A percentile compares a stretch with the other conserved stretches of the same genome.
phyloP scores from a whole-genome alignment of 2,113 vertebrate genomes.

The Centropus unirufus region DNA sequence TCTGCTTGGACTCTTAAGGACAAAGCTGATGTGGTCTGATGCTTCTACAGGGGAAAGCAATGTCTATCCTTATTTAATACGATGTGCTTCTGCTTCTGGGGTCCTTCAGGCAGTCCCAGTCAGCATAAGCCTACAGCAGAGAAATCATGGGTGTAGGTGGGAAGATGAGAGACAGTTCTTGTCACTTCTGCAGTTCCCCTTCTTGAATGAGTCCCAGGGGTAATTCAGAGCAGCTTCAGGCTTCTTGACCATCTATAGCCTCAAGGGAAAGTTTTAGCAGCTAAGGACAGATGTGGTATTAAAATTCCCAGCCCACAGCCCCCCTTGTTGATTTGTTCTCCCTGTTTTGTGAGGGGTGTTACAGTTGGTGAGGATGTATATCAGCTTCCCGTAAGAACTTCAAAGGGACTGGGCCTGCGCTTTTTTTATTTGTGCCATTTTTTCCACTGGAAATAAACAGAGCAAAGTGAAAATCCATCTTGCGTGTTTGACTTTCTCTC shows the following conservation, averaged over 20 bases:
- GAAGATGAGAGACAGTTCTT: not conserved
- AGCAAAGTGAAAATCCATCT: not conserved
- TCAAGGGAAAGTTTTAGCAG: not conserved
- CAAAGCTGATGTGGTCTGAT: not conserved
- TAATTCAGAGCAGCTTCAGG: not conserved
- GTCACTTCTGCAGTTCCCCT: not conserved
- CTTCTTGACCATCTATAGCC: not conserved
- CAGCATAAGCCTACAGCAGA: not conserved
- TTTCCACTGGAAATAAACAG: not conserved
- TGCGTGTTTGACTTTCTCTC: not conserved
- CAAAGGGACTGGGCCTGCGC: not conserved
- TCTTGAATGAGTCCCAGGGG: not conserved
- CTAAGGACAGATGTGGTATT: not conserved
- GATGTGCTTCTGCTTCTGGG: not conserved
- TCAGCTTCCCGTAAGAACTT: not conserved
- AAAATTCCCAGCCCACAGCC: not conserved
- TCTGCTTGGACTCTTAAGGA: not conserved
- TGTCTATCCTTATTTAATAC: not conserved
- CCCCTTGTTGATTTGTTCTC: not conserved
- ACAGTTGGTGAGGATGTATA: not conserved
- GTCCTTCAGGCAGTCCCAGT: not conserved
- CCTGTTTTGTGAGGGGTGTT: not conserved
- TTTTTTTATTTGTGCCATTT: not conserved
- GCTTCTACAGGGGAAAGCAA: not conserved
- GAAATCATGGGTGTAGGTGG: not conserved